Percentiles rank a stretch among this genome's conserved stretches.
Evolutionary conservation across 2,888 invertebrate genomes (phyloP).

Genomic region (Tetragonisca angustula): DNA sequence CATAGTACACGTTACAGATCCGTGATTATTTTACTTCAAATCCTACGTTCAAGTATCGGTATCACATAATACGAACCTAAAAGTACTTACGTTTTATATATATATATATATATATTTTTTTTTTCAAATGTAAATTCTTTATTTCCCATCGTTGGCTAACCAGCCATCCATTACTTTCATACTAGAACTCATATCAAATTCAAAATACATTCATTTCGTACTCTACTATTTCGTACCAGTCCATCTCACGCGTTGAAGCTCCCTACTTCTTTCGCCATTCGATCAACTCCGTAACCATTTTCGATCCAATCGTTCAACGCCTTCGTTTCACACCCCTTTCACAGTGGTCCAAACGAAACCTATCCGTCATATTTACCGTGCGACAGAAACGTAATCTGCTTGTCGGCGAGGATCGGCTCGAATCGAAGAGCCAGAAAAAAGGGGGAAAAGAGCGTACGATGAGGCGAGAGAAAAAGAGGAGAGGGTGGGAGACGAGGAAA

Average conservation of each 20-base stretch:
- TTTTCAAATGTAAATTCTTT: too few relatives aligned
- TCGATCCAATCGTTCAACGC: conserved; percentile 42
- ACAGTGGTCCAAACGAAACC: conserved; percentile 20
- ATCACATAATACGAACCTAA: too few relatives aligned
- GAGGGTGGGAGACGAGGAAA: neutral
- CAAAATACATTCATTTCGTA: too few relatives aligned
- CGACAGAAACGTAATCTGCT: conserved; percentile 68
- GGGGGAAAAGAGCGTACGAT: conserved; percentile 3
- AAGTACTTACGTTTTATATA: too few relatives aligned
- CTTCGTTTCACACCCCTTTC: conserved; percentile 34
- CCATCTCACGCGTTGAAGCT: neutral
- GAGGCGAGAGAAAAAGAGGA: neutral
- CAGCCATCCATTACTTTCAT: too few relatives aligned
- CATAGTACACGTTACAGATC: too few relatives aligned
- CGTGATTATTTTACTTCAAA: too few relatives aligned
- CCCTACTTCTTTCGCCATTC: neutral
- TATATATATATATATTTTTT: too few relatives aligned
- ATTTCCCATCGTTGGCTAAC: too few relatives aligned
- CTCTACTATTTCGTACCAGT: neutral
- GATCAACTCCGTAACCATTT: conserved; percentile 13
- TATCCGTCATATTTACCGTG: conserved; percentile 73
- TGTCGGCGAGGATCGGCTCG: conserved; percentile 63
- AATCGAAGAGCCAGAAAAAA: conserved; percentile 34
- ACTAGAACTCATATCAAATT: too few relatives aligned
- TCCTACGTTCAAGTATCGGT: too few relatives aligned